Evolutionary conservation across 53 echinoderm and acorn worm species (phyloP), one percentile per base, ranked within the genome.

Genomic region (Antedon mediterranea): DNA sequence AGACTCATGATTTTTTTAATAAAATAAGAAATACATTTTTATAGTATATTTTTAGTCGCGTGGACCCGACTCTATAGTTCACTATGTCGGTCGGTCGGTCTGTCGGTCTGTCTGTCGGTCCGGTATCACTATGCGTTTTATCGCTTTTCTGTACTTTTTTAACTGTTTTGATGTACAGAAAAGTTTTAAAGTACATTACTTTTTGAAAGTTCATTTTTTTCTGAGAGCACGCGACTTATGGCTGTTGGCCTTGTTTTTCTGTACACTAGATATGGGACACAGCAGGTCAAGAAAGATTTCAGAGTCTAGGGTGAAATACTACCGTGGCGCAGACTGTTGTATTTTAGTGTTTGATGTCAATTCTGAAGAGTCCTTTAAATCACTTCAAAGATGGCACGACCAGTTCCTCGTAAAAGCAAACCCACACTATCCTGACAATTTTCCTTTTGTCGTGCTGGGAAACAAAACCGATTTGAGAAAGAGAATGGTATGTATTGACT

Each of bases 281-380:
- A 77, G 98, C 92, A 26, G 98, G 98, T 11, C 98, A 98, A 74
- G 98, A 98, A 37, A 89, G 98, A 80, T 98, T 98, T 77, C 98
- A 98, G 85, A 98, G 98, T 78, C 81, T 98, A 75, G 98, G 29
- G 98, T 98, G 30, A 92, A 92, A 28, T 98, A 92, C 82, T 98
- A 98, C 87, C 84, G 98, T 15, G 98, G 98, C 28, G 98, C 98
- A 13, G 98, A 98, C 88, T 98, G 98, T 84, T 98, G 98, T 44
- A 92, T 98, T 57, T 84, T 92, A 74, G 98, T 92, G 78, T 92
- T 98, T 98, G 98, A 98, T 31, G 98, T 98, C 72, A 97, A 92
- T 71, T 87, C 89, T 71, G 90, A 88, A 4, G 90, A 92, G 76
- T 91, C 98, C 75, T 97, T 98, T 83, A 98, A 98, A 79, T 90